Conservation (phyloP, 2,797 vertebrate species). For the Pantherophis alleghaniensis region DNA sequence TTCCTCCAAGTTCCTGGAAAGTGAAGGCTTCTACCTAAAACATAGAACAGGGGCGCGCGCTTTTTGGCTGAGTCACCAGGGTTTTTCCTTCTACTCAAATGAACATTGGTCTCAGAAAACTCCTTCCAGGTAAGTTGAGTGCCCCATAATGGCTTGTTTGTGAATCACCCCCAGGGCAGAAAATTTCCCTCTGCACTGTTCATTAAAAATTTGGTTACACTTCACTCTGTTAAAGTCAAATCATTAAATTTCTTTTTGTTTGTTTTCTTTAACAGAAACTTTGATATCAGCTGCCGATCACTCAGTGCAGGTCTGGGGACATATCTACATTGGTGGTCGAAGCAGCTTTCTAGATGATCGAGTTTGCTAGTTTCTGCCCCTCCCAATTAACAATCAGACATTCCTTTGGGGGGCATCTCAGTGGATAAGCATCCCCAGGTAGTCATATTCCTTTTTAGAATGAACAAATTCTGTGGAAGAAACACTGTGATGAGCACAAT, state of each 20-base stretch:
- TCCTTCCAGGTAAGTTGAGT: conserved; percentile 79
- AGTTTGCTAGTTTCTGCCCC: conserved; percentile 66
- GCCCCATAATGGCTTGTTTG: conserved; percentile 65
- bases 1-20: conserved; percentile 81
- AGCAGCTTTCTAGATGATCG: conserved; percentile 74
- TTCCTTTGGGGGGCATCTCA: conserved; percentile 55
- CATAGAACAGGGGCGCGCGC: conserved; percentile 78
- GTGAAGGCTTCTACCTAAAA: conserved; percentile 80
- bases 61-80: conserved; percentile 83
- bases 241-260: conserved; percentile 77
- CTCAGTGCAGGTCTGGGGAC: conserved; percentile 78
- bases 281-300: conserved; percentile 78
- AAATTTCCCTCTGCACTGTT: conserved; percentile 70
- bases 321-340: conserved; percentile 70
- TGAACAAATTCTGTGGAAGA: conserved; percentile 58
- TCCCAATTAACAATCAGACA: conserved; percentile 53
- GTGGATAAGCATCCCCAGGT: conserved; percentile 52
- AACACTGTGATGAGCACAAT: conserved; percentile 48
- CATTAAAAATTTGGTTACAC: conserved; percentile 53
- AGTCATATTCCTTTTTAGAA: conserved; percentile 53
- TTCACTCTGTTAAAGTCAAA: conserved; percentile 76
- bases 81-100: conserved; percentile 81
- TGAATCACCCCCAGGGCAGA: conserved; percentile 67
- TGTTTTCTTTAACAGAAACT: conserved; percentile 82
- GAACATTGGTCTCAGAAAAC: conserved; percentile 78